These are phyloP conservation scores for Ciconia maguari DNA, from an alignment of 2,113 vertebrate genomes.

Conservation along the genomic window DNA sequence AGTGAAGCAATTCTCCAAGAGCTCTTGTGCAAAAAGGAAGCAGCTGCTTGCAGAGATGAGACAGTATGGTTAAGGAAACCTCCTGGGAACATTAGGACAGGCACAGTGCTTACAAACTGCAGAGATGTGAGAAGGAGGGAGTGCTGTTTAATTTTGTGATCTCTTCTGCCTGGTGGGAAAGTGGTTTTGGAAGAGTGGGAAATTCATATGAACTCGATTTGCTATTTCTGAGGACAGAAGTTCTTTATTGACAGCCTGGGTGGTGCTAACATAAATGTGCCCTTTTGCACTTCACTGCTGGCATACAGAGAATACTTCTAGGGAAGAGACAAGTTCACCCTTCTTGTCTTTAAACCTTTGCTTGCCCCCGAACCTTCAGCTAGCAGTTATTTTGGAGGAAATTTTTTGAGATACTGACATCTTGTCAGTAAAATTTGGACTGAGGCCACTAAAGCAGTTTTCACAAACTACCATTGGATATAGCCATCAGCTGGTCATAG, in stretches of 20 bases:
- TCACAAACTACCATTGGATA: background rate
- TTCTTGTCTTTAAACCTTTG: background rate
- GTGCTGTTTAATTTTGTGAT: background rate
- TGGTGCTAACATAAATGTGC: background rate
- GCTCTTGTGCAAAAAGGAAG: slow-evolving; percentile 6
- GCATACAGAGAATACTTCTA: background rate
- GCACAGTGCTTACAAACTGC: background rate
- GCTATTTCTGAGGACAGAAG: background rate
- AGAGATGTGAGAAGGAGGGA: background rate
- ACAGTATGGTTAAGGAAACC: background rate
- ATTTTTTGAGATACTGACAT: background rate
- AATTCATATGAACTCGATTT: background rate
- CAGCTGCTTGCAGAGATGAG: slow-evolving; percentile 51
- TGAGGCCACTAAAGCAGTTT: background rate
- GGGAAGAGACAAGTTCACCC: background rate
- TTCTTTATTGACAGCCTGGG: background rate
- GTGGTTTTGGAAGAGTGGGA: background rate
- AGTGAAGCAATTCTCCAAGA: background rate
- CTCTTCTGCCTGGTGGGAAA: background rate
- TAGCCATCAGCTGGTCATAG: background rate
- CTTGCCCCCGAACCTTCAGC: background rate
- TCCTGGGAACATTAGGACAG: background rate
- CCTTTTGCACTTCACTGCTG: background rate
- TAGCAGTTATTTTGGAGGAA: background rate
- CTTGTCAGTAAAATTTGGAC: background rate